These are phyloP conservation scores for Cecidostiba fungosa DNA, from an alignment of 2,888 invertebrate genomes.

Conservation along the genomic window DNA sequence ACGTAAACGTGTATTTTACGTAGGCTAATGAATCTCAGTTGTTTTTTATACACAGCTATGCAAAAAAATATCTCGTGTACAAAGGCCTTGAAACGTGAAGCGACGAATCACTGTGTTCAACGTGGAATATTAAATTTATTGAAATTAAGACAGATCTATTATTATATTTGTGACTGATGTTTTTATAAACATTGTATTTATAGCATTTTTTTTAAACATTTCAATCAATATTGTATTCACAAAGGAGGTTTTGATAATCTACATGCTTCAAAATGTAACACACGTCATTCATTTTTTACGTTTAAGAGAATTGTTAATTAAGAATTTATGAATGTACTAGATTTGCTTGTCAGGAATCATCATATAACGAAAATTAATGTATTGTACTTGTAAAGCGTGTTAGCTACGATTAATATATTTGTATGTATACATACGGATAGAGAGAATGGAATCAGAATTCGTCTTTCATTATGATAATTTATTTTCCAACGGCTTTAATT, in stretches of 20 bases:
- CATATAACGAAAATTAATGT: background rate
- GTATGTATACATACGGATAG: background rate
- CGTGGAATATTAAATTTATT: background rate
- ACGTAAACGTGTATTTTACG: background rate
- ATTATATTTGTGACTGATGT: background rate
- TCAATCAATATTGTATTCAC: background rate
- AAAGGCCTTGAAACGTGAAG: background rate
- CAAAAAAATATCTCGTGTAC: background rate
- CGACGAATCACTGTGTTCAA: background rate
- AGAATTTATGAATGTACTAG: background rate
- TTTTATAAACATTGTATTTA: background rate
- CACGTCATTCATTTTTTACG: background rate
- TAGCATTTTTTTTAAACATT: slow-evolving; percentile 4
- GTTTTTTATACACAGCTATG: background rate
- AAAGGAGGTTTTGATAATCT: background rate
- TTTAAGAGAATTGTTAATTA: background rate
- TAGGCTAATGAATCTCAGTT: background rate
- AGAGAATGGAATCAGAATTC: background rate
- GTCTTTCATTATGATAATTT: background rate
- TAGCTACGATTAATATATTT: background rate
- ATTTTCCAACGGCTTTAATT: background rate
- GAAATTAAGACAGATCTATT: background rate
- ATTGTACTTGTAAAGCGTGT: background rate
- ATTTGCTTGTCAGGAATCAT: background rate
- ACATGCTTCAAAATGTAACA: background rate